Conservation (phyloP, 2,888 invertebrate species). For the Lamellibrachia satsuma region DNA sequence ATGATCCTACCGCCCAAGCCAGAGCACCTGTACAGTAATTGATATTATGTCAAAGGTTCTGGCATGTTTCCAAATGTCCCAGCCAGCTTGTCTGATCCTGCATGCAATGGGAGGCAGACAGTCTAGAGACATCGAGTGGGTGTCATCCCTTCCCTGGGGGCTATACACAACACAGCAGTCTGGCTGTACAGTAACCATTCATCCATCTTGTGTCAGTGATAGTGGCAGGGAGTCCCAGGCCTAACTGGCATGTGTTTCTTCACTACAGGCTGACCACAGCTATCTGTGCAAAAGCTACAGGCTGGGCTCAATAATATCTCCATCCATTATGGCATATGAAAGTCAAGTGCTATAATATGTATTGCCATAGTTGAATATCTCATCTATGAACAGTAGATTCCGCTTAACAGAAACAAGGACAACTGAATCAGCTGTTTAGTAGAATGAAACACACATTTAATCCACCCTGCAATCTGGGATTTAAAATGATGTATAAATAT, state of each 20-base stretch:
- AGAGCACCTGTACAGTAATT: background rate
- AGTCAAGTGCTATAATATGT: background rate
- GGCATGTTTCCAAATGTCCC: background rate
- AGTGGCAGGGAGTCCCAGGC: background rate
- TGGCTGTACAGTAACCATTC: background rate
- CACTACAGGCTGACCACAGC: background rate
- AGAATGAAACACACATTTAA: no score
- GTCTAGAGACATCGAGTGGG: background rate
- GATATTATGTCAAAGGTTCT: background rate
- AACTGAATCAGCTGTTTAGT: no score
- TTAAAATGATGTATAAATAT: no score
- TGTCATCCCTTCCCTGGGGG: background rate
- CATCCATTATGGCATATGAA: background rate
- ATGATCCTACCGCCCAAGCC: background rate
- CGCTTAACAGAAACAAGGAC: no score
- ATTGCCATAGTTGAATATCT: no score
- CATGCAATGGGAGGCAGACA: background rate
- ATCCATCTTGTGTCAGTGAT: background rate
- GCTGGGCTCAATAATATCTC: background rate
- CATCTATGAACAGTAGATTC: no score
- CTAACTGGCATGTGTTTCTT: background rate
- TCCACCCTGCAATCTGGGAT: no score
- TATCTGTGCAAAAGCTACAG: background rate
- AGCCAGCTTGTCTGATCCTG: background rate
- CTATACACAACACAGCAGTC: background rate